Conservation (phyloP, 2,113 vertebrate genomes). For the Mesoclemmys tuberculata region DNA sequence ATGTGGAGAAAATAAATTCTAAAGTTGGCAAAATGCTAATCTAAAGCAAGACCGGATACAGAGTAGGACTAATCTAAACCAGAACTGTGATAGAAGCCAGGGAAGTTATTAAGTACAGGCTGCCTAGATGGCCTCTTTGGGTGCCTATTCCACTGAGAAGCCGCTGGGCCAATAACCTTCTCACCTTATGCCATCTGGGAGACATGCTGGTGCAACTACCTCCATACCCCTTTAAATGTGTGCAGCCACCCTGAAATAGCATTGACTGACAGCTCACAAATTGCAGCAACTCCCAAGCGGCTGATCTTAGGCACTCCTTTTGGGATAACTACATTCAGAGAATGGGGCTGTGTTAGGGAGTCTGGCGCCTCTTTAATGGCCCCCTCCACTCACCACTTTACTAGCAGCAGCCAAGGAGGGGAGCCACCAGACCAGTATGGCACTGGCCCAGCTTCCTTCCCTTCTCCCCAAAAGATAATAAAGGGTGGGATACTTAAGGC, state of each 20-base stretch:
- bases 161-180: rapidly evolving
- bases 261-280: not conserved
- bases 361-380: not conserved
- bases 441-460: not conserved
- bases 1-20: not conserved
- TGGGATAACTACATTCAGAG: not conserved
- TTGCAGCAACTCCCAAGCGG: not conserved
- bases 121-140: not conserved
- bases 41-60: not conserved
- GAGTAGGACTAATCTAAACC: not conserved
- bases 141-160: rapidly evolving
- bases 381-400: not conserved
- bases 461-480: not conserved
- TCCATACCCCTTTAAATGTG: not conserved
- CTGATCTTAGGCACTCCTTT: not conserved
- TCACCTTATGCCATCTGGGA: no score
- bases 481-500: not conserved
- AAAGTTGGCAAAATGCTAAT: not conserved
- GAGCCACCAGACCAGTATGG: not conserved
- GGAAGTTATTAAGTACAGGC: not conserved
- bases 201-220: no score
- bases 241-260: not conserved
- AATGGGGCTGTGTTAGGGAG: not conserved
- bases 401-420: not conserved
- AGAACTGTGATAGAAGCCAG: not conserved